These are phyloP conservation scores for Aplidium turbinatum DNA, from an alignment of 23 tunicate species.

Conservation along the genomic window DNA sequence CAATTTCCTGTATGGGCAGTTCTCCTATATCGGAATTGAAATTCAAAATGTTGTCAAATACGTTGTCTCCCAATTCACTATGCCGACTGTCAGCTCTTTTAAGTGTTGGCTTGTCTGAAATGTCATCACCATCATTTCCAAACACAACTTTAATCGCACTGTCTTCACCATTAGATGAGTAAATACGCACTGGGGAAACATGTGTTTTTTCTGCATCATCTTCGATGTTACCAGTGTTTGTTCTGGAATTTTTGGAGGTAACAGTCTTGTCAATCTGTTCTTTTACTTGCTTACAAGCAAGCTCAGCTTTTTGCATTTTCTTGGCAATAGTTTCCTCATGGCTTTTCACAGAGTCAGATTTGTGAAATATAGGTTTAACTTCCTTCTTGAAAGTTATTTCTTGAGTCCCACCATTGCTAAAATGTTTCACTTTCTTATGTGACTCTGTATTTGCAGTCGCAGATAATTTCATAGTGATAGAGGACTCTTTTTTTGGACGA, in stretches of 20 bases:
- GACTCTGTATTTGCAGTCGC: too few relatives aligned
- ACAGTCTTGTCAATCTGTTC: not conserved
- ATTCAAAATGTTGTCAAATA: conserved; percentile 73
- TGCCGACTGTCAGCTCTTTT: conserved; percentile 46
- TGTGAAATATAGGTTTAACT: too few relatives aligned
- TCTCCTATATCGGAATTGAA: conserved; percentile 2
- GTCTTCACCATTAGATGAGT: conserved; percentile 5
- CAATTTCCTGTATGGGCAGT: too few relatives aligned
- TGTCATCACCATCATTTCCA: not conserved
- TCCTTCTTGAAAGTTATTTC: too few relatives aligned
- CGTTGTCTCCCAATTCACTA: conserved; percentile 69
- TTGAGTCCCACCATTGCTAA: too few relatives aligned
- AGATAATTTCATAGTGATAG: too few relatives aligned
- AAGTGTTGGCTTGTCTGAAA: not conserved
- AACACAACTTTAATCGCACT: conserved; percentile 5
- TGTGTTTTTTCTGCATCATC: not conserved
- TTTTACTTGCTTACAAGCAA: not conserved
- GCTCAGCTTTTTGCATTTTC: not conserved
- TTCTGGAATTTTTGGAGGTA: not conserved
- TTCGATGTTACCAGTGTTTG: not conserved
- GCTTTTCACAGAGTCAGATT: too few relatives aligned
- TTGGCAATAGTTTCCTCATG: too few relatives aligned
- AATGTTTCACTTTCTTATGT: too few relatives aligned
- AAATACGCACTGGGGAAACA: conserved; percentile 6
- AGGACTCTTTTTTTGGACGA: too few relatives aligned